phyloP scores from a whole-genome alignment of 2,888 invertebrate genomes.

The Drosophila borborema region DNA sequence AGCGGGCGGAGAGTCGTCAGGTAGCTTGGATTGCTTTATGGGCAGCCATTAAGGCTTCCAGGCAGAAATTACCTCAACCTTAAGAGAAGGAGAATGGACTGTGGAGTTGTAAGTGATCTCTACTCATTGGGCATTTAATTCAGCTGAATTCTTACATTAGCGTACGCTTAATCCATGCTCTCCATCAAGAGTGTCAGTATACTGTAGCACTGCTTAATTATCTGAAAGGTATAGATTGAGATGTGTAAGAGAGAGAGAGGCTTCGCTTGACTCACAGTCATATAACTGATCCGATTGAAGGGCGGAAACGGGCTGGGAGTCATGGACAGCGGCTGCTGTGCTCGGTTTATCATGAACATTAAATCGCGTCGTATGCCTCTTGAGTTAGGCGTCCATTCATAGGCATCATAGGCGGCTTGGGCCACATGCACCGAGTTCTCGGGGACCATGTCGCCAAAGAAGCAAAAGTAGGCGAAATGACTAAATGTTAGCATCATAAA shows the following conservation, averaged over 20 bases:
- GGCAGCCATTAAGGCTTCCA: constrained; percentile 27
- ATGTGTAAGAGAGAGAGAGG: not conserved
- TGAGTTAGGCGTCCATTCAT: constrained; percentile 24
- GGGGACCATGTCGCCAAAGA: constrained; percentile 53
- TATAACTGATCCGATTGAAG: constrained; percentile 44
- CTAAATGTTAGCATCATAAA: constrained; percentile 35
- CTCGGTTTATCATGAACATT: constrained; percentile 40
- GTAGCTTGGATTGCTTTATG: constrained; percentile 34
- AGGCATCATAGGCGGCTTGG: constrained; percentile 41
- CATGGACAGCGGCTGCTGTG: constrained; percentile 47
- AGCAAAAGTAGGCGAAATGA: constrained; percentile 47
- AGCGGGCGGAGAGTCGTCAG: constrained; percentile 4
- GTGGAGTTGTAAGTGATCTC: not conserved
- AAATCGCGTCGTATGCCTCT: constrained; percentile 26
- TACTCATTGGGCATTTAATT: constrained; percentile 10
- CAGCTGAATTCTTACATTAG: not conserved
- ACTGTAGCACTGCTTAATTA: constrained; percentile 55
- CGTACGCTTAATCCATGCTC: constrained; percentile 37
- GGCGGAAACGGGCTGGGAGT: constrained; percentile 45
- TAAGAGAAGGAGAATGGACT: not conserved
- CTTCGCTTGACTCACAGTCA: constrained; percentile 37
- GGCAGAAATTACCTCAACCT: constrained; percentile 15
- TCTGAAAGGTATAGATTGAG: constrained; percentile 24
- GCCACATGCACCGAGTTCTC: constrained; percentile 48
- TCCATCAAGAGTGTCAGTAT: constrained; percentile 52